Percentiles rank a stretch among this genome's conserved stretches.
Evolutionary conservation across 2,888 invertebrate species (phyloP).

Genomic region (Microctonus aethiopoides): DNA sequence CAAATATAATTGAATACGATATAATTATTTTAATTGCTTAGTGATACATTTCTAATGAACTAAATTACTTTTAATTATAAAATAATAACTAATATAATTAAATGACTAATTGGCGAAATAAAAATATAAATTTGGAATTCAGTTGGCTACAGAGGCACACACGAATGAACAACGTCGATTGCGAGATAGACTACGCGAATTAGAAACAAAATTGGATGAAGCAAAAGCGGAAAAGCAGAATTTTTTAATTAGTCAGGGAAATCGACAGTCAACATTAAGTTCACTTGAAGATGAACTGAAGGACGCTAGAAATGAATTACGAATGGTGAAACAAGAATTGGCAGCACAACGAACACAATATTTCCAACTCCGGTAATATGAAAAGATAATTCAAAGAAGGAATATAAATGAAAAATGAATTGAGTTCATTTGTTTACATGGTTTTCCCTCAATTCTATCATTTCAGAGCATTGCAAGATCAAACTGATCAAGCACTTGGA

Average conservation of each 20-base stretch:
- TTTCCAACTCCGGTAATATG: conserved; percentile 70
- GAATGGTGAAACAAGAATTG: conserved; percentile 69
- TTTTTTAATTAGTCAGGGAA: conserved; percentile 67
- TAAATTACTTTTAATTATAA: too few relatives aligned
- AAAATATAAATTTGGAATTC: conserved; percentile 31
- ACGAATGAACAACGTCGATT: conserved; percentile 68
- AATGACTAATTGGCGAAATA: background rate
- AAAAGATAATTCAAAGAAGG: background rate
- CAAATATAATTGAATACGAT: background rate
- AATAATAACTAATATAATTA: background rate
- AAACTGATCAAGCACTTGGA: conserved; percentile 78
- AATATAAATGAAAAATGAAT: background rate
- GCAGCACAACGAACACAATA: conserved; percentile 70
- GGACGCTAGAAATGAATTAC: conserved; percentile 69
- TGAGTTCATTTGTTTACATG: background rate
- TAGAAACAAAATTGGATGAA: conserved; percentile 69
- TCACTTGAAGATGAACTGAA: conserved; percentile 71
- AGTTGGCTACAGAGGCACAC: conserved; percentile 67
- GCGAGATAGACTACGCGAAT: conserved; percentile 68
- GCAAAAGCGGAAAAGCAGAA: conserved; percentile 72
- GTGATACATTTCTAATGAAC: background rate
- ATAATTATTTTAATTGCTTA: background rate
- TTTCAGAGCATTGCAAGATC: conserved; percentile 77
- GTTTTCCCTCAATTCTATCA: background rate
- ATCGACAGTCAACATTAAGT: conserved; percentile 69